These are phyloP conservation scores for Sicus ferrugineus DNA, from an alignment of 2,888 invertebrate genomes.

Conservation along the genomic window DNA sequence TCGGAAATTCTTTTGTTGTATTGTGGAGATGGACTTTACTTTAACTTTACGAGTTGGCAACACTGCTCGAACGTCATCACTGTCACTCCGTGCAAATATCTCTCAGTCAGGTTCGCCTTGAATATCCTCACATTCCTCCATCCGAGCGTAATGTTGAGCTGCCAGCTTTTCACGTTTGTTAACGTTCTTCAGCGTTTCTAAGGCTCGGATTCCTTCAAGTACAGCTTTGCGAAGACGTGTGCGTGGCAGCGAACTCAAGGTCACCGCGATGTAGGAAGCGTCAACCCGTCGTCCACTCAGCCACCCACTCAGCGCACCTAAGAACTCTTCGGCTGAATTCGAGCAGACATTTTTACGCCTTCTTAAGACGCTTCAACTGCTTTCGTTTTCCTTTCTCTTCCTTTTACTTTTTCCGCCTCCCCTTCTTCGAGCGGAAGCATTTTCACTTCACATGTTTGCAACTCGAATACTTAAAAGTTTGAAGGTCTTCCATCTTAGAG, in stretches of 20 bases:
- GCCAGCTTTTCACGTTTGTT: neutral
- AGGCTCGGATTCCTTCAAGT: neutral
- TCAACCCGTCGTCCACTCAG: neutral
- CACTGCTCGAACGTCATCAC: too few relatives aligned
- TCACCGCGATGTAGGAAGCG: neutral
- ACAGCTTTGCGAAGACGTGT: constrained; percentile 7
- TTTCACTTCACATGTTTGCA: constrained; percentile 3
- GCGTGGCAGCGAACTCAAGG: neutral
- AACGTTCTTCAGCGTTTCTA: neutral
- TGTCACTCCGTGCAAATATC: too few relatives aligned
- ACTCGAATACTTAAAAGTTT: constrained; percentile 2
- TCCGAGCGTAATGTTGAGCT: too few relatives aligned
- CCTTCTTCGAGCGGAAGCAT: too few relatives aligned
- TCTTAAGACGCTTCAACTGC: too few relatives aligned
- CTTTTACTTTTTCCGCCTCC: neutral
- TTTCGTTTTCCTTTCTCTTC: neutral
- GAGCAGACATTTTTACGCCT: neutral
- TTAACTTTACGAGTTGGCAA: too few relatives aligned
- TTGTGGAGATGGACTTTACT: too few relatives aligned
- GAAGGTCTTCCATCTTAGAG: constrained; percentile 12
- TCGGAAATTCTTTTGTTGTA: too few relatives aligned
- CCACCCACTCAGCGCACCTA: neutral
- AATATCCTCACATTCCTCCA: too few relatives aligned
- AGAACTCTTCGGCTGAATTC: neutral
- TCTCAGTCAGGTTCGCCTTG: too few relatives aligned